These are phyloP conservation scores for Daktulosphaira vitifoliae DNA, from an alignment of 1,140 invertebrate genomes.

Conservation along the genomic window DNA sequence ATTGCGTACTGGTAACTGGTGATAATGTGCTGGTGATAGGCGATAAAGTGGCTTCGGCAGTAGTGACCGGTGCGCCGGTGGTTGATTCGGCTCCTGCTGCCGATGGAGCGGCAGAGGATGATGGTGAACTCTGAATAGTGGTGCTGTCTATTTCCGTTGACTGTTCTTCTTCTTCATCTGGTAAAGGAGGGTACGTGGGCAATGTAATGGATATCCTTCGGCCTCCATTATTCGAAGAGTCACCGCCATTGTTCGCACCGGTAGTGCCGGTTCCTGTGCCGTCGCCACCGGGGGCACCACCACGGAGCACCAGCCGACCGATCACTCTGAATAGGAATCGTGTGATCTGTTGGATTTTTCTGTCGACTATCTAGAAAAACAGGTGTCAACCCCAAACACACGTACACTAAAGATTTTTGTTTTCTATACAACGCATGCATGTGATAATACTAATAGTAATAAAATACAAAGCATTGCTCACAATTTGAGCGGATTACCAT, in stretches of 20 bases:
- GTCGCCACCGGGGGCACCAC: constrained; percentile 45
- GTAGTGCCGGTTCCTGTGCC: constrained; percentile 42
- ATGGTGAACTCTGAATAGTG: constrained; percentile 32
- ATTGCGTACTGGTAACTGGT: no score
- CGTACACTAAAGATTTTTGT: neutral
- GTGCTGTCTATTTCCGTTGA: constrained; percentile 39
- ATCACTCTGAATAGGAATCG: constrained; percentile 56
- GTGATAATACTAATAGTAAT: no score
- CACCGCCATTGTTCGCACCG: constrained; percentile 43
- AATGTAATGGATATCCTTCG: constrained; percentile 48
- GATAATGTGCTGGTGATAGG: no score
- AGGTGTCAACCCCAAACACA: constrained; percentile 26
- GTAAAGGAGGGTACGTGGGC: constrained; percentile 48
- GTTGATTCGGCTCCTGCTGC: neutral
- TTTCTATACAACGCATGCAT: no score
- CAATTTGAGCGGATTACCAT: no score
- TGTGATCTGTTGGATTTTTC: constrained; percentile 62
- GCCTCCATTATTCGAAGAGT: constrained; percentile 42
- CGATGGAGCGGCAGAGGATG: constrained; percentile 43
- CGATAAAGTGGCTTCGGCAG: no score
- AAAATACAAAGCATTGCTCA: no score
- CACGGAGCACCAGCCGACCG: constrained; percentile 55
- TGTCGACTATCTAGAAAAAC: constrained; percentile 64
- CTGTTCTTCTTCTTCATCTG: constrained; percentile 46
- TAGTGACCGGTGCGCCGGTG: neutral